Base-by-base conservation (phyloP, 2,888 invertebrate genomes). In the Papilio gigon region DNA sequence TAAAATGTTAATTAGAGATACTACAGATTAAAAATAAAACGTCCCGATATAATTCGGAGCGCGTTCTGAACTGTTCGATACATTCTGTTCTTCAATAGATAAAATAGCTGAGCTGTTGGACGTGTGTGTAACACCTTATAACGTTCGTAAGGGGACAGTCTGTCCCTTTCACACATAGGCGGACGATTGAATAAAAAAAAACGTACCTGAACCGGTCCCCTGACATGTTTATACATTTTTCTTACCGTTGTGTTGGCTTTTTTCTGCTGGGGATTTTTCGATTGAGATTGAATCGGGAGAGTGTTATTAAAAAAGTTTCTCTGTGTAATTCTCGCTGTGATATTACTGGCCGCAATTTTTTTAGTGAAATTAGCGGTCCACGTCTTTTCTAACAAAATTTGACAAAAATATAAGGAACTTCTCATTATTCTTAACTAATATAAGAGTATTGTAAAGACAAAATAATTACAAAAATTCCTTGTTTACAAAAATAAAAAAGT, bases 221-320 rank as follows among this genome's bases (percentile, higher is more conserved):
- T 86, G 86, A 87, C 86, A 85, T 90, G 88, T 90, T 90, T 89
- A 88, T 89, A 90, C 86, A 88, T 90, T 90, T 90, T 88, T 89
- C 89, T 90, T 89, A 86, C 86, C 84, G 82, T 83, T 84, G 84
- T 84, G 80, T 82, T 77, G 80, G 82, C 83, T 80, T 81, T 87
- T 90, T 90, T 68, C 68, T 86, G 86, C 86, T 85, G 84, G 84
- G 86, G 85, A 87, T 86, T 87, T 88, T 84, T 87, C 89, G 86
- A 89, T 90, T 87, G 89, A 86, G 88, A 88, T 88, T 85, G 86
- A 84, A 88, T 86, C 84, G 82, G 82, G 82, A 78, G 84, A 78
- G 84, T 86, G 86, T 90, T 91, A 90, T 91, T 91, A 90, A 91
- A 90, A 91, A 91, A 90, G 88, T 90, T 91, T 83, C 74, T 72